Evolutionary conservation across 2,888 invertebrate species (phyloP), one percentile per base, ranked within the genome.

Genomic region (Drosophila silvestris): DNA sequence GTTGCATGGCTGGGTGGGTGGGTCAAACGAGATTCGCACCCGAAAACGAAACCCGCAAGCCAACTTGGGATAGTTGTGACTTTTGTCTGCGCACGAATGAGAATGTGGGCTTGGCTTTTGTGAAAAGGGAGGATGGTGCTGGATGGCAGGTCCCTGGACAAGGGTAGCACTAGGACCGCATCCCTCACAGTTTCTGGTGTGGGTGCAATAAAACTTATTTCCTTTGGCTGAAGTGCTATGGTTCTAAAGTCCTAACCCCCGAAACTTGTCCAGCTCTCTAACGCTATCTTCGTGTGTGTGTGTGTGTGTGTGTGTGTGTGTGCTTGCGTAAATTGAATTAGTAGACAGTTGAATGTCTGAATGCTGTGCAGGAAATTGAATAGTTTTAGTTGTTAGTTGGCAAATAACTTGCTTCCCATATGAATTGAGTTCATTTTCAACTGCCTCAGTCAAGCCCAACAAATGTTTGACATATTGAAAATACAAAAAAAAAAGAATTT

Each of bases 1-100:
- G 51, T 28, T 51, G 14, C 12, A 12, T 33, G 58, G 16, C 22
- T 44, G 62, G 58, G 22, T 56, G 80, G 67, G 44, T 66, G 63
- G 50, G 50, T 50, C 52, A 61, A 69, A 39, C 47, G 68, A 66
- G 71, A 72, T 61, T 54, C 71, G 50, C 72, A 37, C 44, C 66
- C 71, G n/a, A 51, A 76, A 50, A 50, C 28, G 74, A 59, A 63
- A 41, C 87, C 89, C 89, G 83, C 82, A 87, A 87, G 70, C 77
- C 75, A 73, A 85, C 81, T 84, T 85, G 88, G 90, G 83, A 88
- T 89, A 88, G 87, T 88, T 89, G 81, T 88, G 87, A 88, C 87
- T 88, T 88, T 82, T 82, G 84, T 77, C 81, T 85, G 80, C 75
- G 75, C 82, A 70, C 71, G 58, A 70, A 88, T 74, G 66, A 72